Evolutionary conservation across 2,797 vertebrate species (phyloP), one percentile per base, ranked within the genome.

Genomic region (Ptychadena robeensis): DNA sequence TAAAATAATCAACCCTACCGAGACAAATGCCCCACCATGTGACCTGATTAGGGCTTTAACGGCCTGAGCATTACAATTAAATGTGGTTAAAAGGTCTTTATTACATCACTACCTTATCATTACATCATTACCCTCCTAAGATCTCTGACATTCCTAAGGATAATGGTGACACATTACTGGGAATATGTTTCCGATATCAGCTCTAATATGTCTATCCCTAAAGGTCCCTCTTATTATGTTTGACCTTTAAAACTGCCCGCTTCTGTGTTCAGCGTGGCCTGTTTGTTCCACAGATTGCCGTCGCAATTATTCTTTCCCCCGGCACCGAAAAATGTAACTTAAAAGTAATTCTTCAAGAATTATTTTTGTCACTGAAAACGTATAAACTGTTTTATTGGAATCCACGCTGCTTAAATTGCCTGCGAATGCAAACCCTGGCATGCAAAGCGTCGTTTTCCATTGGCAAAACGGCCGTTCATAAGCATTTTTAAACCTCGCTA

Each of bases 401-500:
- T 63, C 59, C 64, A 27, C 35, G 57, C 64, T 66, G 82, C 71
- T 84, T 75, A 37, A 61, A 76, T 76, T 80, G 83, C 78, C 59
- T 63, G 83, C 64, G 83, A 85, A 80, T 80, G 69, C 35, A 70
- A 76, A 85, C 61, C 63, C 66, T 85, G 83, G 83, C 83, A 80
- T 66, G 59, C 78, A 70, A 63, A n/a, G 65, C 57, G 70, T 70
- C 37, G 44, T 76, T 80, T 76, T 71, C 71, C 73, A 71, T 80
- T 81, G 83, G 83, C 83, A 81, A 85, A 85, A 80, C 32, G 78
- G 78, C 68, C 66, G 27, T 71, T 65, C 78, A 76, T 75, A 80
- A 76, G 83, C 83, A 85, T 85, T 85, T 85, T 75, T 81, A 81
- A 81, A 76, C 65, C 78, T 71, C 12, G 78, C 78, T 85, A 74